Percentiles rank a stretch among this genome's conserved stretches.
Conservation (phyloP, 2,888 invertebrate species). For the Phortica magna region DNA sequence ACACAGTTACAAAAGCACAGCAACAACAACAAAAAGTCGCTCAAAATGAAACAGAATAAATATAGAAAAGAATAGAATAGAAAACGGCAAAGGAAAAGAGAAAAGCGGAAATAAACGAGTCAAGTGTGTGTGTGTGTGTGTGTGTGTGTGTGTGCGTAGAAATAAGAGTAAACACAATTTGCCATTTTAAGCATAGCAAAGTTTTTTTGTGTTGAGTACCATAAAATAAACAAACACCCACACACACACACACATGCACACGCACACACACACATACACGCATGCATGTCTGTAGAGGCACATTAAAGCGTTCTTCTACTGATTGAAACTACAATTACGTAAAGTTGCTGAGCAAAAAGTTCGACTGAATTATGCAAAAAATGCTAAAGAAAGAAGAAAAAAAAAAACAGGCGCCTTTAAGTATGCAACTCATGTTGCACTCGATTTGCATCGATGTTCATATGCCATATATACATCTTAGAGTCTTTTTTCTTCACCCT, state of each 20-base stretch:
- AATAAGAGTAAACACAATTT: constrained; percentile 52
- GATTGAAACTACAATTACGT: constrained; percentile 66
- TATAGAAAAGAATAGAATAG: constrained; percentile 43
- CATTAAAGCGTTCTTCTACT: constrained; percentile 55
- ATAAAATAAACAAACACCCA: background rate
- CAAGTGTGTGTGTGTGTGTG: too few species aligned
- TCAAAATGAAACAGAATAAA: constrained; percentile 44
- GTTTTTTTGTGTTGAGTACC: background rate
- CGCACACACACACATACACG: background rate
- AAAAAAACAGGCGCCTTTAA: constrained; percentile 47
- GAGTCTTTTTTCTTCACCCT: background rate
- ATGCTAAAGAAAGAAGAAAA: constrained; percentile 50
- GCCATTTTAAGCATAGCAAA: constrained; percentile 48
- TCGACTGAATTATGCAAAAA: constrained; percentile 32
- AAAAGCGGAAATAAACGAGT: background rate
- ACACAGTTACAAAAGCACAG: constrained; percentile 59
- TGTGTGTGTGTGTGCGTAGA: background rate
- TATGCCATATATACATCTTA: background rate
- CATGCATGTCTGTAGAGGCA: constrained; percentile 20
- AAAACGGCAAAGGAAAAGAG: background rate
- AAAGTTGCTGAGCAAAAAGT: constrained; percentile 51
- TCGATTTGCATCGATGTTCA: constrained; percentile 56
- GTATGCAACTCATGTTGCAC: constrained; percentile 28
- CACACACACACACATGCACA: background rate
- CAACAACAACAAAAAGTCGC: too few species aligned